Conservation (phyloP, 2,888 invertebrate genomes). For the Fragum whitleyi region DNA sequence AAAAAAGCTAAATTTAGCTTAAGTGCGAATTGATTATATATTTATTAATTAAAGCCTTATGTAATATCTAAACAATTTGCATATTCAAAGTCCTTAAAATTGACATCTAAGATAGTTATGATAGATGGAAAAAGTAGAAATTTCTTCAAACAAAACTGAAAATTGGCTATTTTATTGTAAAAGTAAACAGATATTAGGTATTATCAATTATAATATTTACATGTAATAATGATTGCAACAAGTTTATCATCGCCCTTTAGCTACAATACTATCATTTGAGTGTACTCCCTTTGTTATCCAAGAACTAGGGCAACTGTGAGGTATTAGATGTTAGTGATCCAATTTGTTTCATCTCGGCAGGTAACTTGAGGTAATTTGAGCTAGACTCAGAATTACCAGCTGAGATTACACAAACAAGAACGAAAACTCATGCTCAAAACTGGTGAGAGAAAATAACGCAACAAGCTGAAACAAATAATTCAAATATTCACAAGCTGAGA, state of each 20-base stretch:
- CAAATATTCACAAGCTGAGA: not conserved
- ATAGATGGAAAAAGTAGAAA: no score
- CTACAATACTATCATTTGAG: not conserved
- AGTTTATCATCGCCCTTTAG: not conserved
- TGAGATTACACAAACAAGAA: slow-evolving; percentile 93
- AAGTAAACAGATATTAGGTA: no score
- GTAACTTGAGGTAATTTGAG: slow-evolving; percentile 91
- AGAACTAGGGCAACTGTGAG: slow-evolving; percentile 10
- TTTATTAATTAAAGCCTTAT: no score
- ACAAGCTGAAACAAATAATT: not conserved
- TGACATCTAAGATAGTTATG: no score
- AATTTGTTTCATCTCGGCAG: slow-evolving; percentile 91
- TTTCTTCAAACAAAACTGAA: no score
- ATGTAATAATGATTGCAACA: no score
- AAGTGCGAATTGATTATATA: no score
- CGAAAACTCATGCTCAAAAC: slow-evolving; percentile 51
- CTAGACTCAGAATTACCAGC: slow-evolving; percentile 97
- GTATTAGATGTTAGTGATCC: slow-evolving; percentile 70
- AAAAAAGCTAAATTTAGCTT: no score
- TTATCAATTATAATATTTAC: no score
- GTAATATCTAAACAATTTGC: no score
- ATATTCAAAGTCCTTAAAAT: no score
- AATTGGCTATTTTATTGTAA: no score
- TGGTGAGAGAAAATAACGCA: not conserved
- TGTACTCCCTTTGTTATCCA: slow-evolving; percentile 34